Base-by-base conservation (phyloP, 2,888 invertebrate genomes). In the Euclidia mi region DNA sequence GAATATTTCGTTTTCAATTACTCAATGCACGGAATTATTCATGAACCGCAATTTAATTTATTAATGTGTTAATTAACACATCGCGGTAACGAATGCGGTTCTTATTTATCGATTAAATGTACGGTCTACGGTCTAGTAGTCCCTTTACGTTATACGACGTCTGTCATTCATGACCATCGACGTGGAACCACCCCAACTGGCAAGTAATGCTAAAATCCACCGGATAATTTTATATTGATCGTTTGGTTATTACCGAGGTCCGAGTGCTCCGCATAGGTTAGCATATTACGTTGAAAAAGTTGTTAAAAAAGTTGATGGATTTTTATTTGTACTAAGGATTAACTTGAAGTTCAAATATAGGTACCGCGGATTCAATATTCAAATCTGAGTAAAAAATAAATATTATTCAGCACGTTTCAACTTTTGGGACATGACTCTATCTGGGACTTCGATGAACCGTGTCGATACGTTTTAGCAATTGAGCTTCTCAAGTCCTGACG, bases 131-230 rank as follows among this genome's bases (percentile, higher is more conserved):
- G n/a, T 10, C n/a, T 18, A n/a, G n/a, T n/a, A n/a, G n/a, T n/a
- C n/a, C 18, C 12, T 14, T 10, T 2, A 2, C 2, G 14, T 6
- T 0, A 14, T 9, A 29, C 3, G 9, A 60, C 49, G 56, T 44
- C 45, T 48, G 47, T 48, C 56, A 43, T 31, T 43, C 74, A 37
- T 42, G 47, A 43, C 62, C 32, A 14, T 6, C 53, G 51, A 59
- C 41, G 49, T 52, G 65, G 57, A 49, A 56, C 61, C 29, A 42
- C 42, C 43, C 38, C 41, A 17, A 40, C 35, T 42, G 42, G 18
- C 17, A 50, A 48, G 44, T 40, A 50, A 56, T 56, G 59, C 37
- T 66, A 56, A 56, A 69, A 62, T 38, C 34, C 14, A 11, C 11
- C 28, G 12, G 14, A 15, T 38, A 44, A 31, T 38, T 56, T 41